Percentiles rank a stretch among this genome's conserved stretches.
phyloP scores from a whole-genome alignment of 2,113 vertebrate species.

The Etia nguti region DNA sequence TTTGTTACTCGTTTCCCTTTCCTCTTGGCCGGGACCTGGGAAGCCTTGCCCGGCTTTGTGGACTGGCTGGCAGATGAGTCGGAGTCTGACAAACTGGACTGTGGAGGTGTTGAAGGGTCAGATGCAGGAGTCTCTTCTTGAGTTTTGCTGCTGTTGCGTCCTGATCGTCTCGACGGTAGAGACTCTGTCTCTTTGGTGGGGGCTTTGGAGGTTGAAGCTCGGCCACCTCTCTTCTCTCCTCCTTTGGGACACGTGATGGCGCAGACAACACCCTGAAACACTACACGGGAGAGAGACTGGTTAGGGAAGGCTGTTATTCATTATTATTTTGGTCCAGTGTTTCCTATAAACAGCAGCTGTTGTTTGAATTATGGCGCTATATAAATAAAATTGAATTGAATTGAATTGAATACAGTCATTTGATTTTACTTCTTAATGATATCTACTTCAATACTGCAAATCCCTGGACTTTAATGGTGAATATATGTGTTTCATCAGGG shows the following conservation, averaged over 20 bases:
- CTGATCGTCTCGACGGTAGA: slow-evolving; percentile 78
- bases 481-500: too few species aligned
- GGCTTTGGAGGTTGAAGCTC: slow-evolving; percentile 81
- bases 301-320: background rate
- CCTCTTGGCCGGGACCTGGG: slow-evolving; percentile 69
- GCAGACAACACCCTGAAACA: slow-evolving; percentile 78
- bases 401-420: background rate
- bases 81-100: slow-evolving; percentile 74
- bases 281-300: slow-evolving; percentile 53
- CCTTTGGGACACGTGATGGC: slow-evolving; percentile 85
- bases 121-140: slow-evolving; percentile 68
- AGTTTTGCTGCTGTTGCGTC: slow-evolving; percentile 77
- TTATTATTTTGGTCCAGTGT: background rate
- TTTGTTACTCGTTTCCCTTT: slow-evolving; percentile 76
- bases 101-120: slow-evolving; percentile 70
- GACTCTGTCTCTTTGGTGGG: slow-evolving; percentile 77
- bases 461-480: background rate
- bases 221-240: slow-evolving; percentile 83
- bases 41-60: slow-evolving; percentile 22
- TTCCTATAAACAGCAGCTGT: background rate
- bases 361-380: too few species aligned
- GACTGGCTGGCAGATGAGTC: slow-evolving; percentile 68
- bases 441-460: background rate
- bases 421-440: background rate
- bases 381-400: too few species aligned